Evolutionary conservation across 23 tunicate species (phyloP).

Genomic region (Halocynthia aurantium): DNA sequence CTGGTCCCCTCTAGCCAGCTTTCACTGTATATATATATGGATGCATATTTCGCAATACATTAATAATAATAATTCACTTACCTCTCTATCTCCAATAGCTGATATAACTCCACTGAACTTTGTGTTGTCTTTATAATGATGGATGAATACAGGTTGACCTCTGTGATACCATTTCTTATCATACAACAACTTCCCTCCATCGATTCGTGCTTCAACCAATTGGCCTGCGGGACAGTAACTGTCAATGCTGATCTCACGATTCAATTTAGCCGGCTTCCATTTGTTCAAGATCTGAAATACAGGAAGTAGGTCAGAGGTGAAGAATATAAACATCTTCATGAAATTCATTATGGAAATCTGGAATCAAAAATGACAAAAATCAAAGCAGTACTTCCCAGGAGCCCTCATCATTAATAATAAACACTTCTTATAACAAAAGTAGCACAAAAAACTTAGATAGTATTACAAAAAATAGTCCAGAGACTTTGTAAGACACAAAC

Average conservation of each 20-base stretch:
- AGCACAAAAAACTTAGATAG: neutral
- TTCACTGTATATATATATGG: too few relatives aligned
- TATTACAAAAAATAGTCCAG: neutral
- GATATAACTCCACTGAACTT: constrained; percentile 42
- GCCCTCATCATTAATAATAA: neutral
- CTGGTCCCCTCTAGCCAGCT: too few relatives aligned
- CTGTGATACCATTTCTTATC: constrained; percentile 82
- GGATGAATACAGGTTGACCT: constrained; percentile 67
- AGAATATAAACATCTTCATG: too few relatives aligned
- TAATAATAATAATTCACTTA: neutral
- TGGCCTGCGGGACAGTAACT: constrained; percentile 9
- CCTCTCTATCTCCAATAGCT: constrained; percentile 67
- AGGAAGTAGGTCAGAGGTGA: neutral
- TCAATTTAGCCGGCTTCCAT: constrained; percentile 36
- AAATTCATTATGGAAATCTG: too few relatives aligned
- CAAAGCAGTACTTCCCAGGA: constrained; percentile 4
- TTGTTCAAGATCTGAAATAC: constrained; percentile 48
- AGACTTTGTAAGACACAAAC: too few relatives aligned
- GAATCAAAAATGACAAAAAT: neutral
- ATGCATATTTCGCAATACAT: too few relatives aligned
- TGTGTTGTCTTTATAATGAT: constrained; percentile 56
- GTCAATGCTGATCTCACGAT: constrained; percentile 1
- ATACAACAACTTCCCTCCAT: constrained; percentile 62
- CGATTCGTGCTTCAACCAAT: constrained; percentile 56
- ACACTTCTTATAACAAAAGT: neutral